Evolutionary conservation across 2,113 vertebrate species (phyloP), one percentile per base, ranked within the genome.

Genomic region (Ondatra zibethicus): DNA sequence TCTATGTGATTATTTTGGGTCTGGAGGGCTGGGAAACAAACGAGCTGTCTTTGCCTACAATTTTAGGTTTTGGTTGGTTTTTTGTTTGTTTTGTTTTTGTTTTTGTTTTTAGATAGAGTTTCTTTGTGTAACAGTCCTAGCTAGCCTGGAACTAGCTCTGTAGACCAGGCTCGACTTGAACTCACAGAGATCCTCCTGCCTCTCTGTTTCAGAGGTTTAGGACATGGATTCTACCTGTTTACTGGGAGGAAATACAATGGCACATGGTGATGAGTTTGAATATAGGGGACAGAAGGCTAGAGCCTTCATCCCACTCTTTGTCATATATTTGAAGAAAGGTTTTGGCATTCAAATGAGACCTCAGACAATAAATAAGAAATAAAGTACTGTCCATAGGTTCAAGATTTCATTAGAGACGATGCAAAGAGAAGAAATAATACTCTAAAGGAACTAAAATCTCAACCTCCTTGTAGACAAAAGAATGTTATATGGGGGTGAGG

Each of bases 401-500:
- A 7, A 39, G 25, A 25, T 68, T 61, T 84, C 19, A 72, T 6
- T 80, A 82, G 19, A 63, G 42, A 55, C 58, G 61, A 65, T 82
- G 11, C 27, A 42, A 85, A 55, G 52, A 85, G 10, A 88, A 88
- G 33, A 25, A 78, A 50, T 81, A 90, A 90, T 27, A n/a, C 42
- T 65, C 73, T 72, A 88, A 84, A 85, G 36, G 55, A 96, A 80
- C 36, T n/a, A 6, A 65, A 45, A 72, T 85, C 88, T 91, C 63
- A 77, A 66, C 16, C 75, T 39, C 50, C 14, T 63, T 76, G 13
- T 42, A 89, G 88, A 89, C n/a, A 73, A 85, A 93, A 85, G 2
- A 91, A 91, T 23, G n/a, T 1, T 3, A n/a, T 21, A 13, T 81
- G 16, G 25, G 7, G 12, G 23, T 47, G 36, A 36, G 58, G 23